Base-by-base conservation (phyloP, 2,888 invertebrate species). In the Resseliella maxima region DNA sequence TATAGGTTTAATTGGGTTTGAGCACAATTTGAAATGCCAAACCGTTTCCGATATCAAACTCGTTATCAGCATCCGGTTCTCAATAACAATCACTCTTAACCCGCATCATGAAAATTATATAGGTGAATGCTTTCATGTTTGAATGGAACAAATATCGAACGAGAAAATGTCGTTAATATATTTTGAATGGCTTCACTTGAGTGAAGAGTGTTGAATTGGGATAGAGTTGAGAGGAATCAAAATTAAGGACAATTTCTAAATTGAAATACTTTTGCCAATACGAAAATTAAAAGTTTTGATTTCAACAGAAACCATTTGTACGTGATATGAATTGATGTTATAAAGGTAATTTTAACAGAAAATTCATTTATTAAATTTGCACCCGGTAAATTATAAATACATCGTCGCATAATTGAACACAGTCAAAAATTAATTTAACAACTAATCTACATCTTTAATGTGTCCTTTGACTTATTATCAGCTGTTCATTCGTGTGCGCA, bases 1-100 rank as follows among this genome's bases (percentile, higher is more conserved):
- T 72, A 72, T 38, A 38, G 83, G n/a, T 36, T 83, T 83, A 83
- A 83, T 83, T 83, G 38, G 83, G 83, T 21, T 83, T 24, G n/a
- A n/a, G n/a, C 8, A 24, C 35, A 81, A 6, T 2, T 36, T 21
- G 8, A n/a, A 38, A n/a, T 38, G 38, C 38, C 8, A n/a, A n/a
- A 38, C 21, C 8, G 38, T n/a, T 83, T 83, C 36, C 21, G 72
- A 35, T n/a, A 81, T 36, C 36, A 81, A 81, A 36, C 38, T 38
- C 24, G 38, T 83, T 83, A 83, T 83, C 83, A 83, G 24, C 38
- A 83, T 83, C 83, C 83, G 83, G 83, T 83, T 27, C 5, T 35
- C n/a, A 38, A 83, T 83, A 24, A 24, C n/a, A 59, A 59, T 24
- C 59, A 59, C 24, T 8, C 24, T 1, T 12, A 41, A 24, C 83